Evolutionary conservation across 2,888 invertebrate genomes (phyloP), one percentile per base, ranked within the genome.

Genomic region (Eupithecia tripunctaria): DNA sequence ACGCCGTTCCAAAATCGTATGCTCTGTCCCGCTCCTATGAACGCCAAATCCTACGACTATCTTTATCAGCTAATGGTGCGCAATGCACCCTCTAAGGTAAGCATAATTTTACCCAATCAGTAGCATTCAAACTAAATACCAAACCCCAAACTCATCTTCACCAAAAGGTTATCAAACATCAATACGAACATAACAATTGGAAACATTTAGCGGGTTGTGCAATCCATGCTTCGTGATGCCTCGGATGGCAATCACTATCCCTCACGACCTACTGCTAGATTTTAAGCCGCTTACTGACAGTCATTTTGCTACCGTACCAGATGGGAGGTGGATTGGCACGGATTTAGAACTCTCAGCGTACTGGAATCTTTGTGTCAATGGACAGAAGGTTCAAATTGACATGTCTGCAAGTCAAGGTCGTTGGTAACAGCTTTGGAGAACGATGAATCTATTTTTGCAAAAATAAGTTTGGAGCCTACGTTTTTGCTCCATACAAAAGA

Each of bases 201-300:
- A 85, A 89, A 88, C 88, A 89, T 90, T 92, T 91, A 91, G 87
- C 84, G 83, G 79, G 76, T 89, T 91, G 86, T 86, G 83, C 86
- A 89, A 90, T 76, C 70, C 75, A 65, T 70, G 72, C 78, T 84
- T 92, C 92, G 93, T 94, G 93, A 91, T 86, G 86, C 82, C 86
- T 88, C 87, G 86, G 86, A 89, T 90, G 87, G 91, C 90, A 92
- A 91, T 92, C 92, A 90, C 85, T 84, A 82, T 85, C 85, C 88
- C 90, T 90, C 92, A 92, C 93, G 92, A 92, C 84, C 66, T 76
- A 64, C n/a, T 63, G 25, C 51, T 51, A 12, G 25, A 32, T 21
- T 38, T 21, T 64, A 64, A 64, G 64, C 64, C 76, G 66, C 71
- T 18, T 70, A 67, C 75, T 81, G 64, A 64, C 64, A 64, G 12